These are phyloP conservation scores for Saxidomus purpurata DNA, from an alignment of 1,140 invertebrate genomes.

Conservation along the genomic window DNA sequence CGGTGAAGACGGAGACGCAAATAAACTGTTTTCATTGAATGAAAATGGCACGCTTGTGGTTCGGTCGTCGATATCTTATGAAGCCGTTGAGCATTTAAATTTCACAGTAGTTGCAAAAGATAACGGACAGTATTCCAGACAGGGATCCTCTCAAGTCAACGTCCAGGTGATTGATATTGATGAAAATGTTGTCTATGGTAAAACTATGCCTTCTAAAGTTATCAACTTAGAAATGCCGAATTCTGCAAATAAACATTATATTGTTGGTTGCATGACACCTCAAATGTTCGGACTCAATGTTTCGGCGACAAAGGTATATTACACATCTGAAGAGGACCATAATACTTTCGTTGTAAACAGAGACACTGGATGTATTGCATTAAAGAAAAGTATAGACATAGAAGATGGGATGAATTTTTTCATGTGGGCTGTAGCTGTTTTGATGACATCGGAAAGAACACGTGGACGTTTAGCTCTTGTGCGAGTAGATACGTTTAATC, in stretches of 20 bases:
- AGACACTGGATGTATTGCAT: slow-evolving; percentile 31
- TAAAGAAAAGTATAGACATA: not conserved
- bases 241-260: slow-evolving; percentile 3
- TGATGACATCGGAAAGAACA: not conserved
- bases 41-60: slow-evolving; percentile 37
- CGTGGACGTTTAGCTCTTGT: slow-evolving; percentile 40
- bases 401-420: not conserved
- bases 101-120: slow-evolving; percentile 54
- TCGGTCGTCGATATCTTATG: slow-evolving; percentile 18
- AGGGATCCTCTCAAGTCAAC: not conserved
- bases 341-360: not conserved
- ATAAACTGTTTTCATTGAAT: slow-evolving; percentile 18
- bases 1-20: not conserved
- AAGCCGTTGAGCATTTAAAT: slow-evolving; percentile 9
- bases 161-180: slow-evolving; percentile 40
- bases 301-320: not conserved
- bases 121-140: slow-evolving; percentile 40
- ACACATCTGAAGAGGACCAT: not conserved
- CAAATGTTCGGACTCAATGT: slow-evolving; percentile 44
- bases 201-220: not conserved
- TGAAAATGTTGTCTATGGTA: not conserved
- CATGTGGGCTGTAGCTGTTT: slow-evolving; percentile 43
- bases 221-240: slow-evolving; percentile 58
- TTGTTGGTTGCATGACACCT: slow-evolving; percentile 29
- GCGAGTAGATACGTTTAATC: slow-evolving; percentile 52